These are phyloP conservation scores for Cairina moschata DNA, from an alignment of 2,113 vertebrate species.

Conservation along the genomic window DNA sequence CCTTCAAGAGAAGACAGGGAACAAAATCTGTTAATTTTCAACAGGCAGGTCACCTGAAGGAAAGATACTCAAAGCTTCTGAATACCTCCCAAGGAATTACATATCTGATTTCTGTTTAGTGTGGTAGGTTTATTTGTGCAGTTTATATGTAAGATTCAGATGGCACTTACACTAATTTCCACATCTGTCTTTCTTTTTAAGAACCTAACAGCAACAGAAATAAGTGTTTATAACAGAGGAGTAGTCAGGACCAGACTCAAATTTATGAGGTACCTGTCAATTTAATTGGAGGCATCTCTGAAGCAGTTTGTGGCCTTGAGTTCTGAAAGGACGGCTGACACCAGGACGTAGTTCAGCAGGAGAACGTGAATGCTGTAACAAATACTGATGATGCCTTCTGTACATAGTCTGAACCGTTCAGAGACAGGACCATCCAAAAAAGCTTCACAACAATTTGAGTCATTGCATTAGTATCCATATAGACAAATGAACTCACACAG, in stretches of 20 bases:
- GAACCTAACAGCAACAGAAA: not conserved
- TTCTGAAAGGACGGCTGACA: not conserved
- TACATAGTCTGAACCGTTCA: not conserved
- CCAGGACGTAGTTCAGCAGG: not conserved
- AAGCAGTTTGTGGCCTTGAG: not conserved
- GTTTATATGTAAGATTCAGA: not conserved
- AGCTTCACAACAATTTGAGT: not conserved
- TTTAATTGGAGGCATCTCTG: not conserved
- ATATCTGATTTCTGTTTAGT: not conserved
- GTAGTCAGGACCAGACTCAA: not conserved
- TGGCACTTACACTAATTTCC: not conserved
- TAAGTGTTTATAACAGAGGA: not conserved
- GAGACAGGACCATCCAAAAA: rapidly evolving
- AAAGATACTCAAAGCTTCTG: not conserved
- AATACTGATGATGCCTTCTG: not conserved
- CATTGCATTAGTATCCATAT: rapidly evolving
- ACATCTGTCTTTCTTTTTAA: not conserved
- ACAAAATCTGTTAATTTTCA: not conserved
- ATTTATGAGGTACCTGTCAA: not conserved
- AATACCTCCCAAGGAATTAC: not conserved
- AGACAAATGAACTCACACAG: not conserved
- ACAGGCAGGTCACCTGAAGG: not conserved
- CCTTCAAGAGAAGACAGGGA: not conserved
- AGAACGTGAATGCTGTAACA: not conserved
- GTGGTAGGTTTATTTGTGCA: not conserved